Conservation (phyloP, 2,888 invertebrate species). For the Steinernema hermaphroditum region DNA sequence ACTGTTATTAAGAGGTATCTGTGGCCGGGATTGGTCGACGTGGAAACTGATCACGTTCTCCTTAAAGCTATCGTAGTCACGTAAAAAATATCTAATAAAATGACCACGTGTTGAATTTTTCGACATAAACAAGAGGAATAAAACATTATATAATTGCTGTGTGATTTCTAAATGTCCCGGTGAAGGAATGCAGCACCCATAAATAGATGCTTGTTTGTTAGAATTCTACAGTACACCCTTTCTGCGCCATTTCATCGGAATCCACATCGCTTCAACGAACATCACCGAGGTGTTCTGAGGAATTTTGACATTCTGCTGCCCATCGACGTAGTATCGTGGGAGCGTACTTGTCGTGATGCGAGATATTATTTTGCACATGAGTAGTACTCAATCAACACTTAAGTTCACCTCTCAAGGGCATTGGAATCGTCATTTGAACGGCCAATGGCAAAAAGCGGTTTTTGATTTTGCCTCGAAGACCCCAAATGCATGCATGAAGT, state of each 20-base stretch:
- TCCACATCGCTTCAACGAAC: background rate
- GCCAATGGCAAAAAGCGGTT: background rate
- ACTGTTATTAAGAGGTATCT: constrained; percentile 45
- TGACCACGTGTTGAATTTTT: background rate
- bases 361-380: background rate
- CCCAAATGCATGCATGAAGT: no score
- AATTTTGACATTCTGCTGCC: no score
- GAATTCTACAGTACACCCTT: background rate
- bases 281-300: no score
- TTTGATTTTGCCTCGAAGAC: background rate
- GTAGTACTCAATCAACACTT: constrained; percentile 20
- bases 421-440: background rate
- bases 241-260: background rate
- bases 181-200: background rate
- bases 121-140: no score
- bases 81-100: constrained; percentile 31
- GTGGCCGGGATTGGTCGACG: constrained; percentile 53
- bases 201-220: background rate
- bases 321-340: no score
- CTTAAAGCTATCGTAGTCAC: constrained; percentile 53
- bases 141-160: no score
- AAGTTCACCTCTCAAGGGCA: background rate
- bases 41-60: constrained; percentile 42
- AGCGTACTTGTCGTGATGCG: background rate
- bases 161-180: background rate